Evolutionary conservation across 35 echinoderm and acorn worm genomes (phyloP).

Genomic region (Patiria miniata): DNA sequence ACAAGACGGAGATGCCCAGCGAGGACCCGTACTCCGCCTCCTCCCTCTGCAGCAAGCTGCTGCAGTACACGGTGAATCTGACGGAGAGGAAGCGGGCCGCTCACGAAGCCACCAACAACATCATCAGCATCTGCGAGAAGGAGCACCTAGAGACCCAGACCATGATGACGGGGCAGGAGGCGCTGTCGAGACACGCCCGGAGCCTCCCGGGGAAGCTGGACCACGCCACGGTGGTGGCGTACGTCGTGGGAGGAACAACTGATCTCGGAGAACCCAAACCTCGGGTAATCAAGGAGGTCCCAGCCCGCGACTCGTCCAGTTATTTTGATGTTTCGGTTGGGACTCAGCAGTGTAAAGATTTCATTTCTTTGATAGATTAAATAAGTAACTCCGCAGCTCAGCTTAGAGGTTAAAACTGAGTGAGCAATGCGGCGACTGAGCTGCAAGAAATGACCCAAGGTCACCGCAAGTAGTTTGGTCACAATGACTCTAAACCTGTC

Average conservation of each 20-base stretch:
- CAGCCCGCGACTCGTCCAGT: background rate
- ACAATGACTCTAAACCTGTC: too few species aligned
- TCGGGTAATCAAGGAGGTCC: background rate
- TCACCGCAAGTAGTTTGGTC: too few species aligned
- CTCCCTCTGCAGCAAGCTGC: conserved; percentile 18
- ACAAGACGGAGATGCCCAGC: background rate
- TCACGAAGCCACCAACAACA: background rate
- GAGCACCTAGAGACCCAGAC: background rate
- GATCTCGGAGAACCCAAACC: background rate
- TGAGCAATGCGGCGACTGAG: too few species aligned
- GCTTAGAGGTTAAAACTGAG: too few species aligned
- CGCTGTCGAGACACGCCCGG: background rate
- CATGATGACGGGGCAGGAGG: background rate
- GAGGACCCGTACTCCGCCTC: conserved; percentile 32
- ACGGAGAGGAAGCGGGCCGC: conserved; percentile 26
- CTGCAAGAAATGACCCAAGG: too few species aligned
- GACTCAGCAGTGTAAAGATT: background rate
- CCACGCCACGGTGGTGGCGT: conserved; percentile 57
- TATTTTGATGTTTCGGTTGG: background rate
- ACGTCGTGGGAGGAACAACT: background rate
- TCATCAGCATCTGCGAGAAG: background rate
- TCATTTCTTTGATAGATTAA: background rate
- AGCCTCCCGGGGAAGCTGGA: conserved; percentile 51
- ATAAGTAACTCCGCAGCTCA: too few species aligned
- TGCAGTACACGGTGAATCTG: conserved; percentile 35